A percentile compares a stretch with the other conserved stretches of the same genome.
These are phyloP conservation scores for Microplitis mediator DNA, from an alignment of 1,140 invertebrate genomes.

Conservation along the genomic window DNA sequence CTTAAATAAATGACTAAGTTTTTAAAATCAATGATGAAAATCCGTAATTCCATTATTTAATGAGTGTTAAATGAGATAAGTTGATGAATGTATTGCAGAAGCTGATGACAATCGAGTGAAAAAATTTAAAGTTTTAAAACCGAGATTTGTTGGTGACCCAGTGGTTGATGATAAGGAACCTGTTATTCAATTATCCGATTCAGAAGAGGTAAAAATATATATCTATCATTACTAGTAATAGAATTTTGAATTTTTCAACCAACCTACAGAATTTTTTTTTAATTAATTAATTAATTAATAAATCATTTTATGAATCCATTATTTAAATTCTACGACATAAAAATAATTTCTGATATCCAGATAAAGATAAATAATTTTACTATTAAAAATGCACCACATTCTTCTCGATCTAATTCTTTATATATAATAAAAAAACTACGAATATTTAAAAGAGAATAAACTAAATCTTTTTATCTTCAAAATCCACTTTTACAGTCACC, in stretches of 20 bases:
- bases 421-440: not conserved
- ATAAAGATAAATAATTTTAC: too few relatives aligned
- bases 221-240: not conserved
- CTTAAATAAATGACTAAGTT: not conserved
- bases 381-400: too few relatives aligned
- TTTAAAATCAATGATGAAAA: slow-evolving; percentile 17
- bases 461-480: not conserved
- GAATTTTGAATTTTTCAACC: too few relatives aligned
- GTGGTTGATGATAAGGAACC: not conserved
- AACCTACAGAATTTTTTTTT: too few relatives aligned
- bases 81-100: not conserved
- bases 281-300: too few relatives aligned
- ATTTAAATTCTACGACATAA: too few relatives aligned
- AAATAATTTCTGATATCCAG: too few relatives aligned
- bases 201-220: not conserved
- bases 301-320: too few relatives aligned
- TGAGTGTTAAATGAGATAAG: not conserved
- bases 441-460: not conserved
- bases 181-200: not conserved
- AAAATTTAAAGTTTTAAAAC: slow-evolving; percentile 4
- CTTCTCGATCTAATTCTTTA: too few relatives aligned
- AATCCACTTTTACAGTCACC: slow-evolving; percentile 21
- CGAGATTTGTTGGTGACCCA: slow-evolving; percentile 8
- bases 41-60: slow-evolving; percentile 46
- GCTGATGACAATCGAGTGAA: not conserved